Evolutionary conservation across 2,888 invertebrate genomes (phyloP).

Genomic region (Cinara cedri): DNA sequence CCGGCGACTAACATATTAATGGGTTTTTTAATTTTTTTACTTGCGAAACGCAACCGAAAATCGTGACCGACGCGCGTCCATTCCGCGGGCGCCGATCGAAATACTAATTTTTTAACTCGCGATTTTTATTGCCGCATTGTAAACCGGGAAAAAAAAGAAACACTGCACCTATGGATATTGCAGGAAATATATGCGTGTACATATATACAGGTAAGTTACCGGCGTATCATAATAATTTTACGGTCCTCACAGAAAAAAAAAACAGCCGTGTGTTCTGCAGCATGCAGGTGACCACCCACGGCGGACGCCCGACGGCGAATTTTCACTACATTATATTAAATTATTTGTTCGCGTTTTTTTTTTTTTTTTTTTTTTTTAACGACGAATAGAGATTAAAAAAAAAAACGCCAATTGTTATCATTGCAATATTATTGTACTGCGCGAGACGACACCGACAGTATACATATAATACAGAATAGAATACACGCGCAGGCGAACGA

Average conservation of each 20-base stretch:
- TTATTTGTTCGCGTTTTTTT: slow-evolving; percentile 1
- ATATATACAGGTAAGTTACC: neutral
- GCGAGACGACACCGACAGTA: neutral
- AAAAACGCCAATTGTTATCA: slow-evolving; percentile 11
- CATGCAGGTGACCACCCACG: slow-evolving; percentile 50
- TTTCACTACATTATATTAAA: slow-evolving; percentile 43
- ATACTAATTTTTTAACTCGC: slow-evolving; percentile 46
- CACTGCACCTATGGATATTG: neutral
- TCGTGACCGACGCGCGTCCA: slow-evolving; percentile 29
- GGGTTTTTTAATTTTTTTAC: no score
- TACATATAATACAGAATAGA: neutral
- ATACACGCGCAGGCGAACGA: no score
- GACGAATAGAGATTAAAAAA: neutral
- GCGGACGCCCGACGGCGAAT: slow-evolving; percentile 48
- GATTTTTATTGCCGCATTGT: neutral
- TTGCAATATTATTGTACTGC: neutral
- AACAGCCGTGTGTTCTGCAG: neutral
- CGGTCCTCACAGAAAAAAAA: no score
- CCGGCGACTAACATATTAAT: no score
- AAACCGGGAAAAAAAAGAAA: neutral
- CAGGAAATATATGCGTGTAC: neutral
- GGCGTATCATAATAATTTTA: no score
- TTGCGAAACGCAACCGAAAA: slow-evolving; percentile 8
- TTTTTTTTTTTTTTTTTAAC: slow-evolving; percentile 3
- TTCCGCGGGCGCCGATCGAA: slow-evolving; percentile 29